These are phyloP conservation scores for Calephelis nemesis DNA, from an alignment of 1,140 invertebrate species.

Conservation along the genomic window DNA sequence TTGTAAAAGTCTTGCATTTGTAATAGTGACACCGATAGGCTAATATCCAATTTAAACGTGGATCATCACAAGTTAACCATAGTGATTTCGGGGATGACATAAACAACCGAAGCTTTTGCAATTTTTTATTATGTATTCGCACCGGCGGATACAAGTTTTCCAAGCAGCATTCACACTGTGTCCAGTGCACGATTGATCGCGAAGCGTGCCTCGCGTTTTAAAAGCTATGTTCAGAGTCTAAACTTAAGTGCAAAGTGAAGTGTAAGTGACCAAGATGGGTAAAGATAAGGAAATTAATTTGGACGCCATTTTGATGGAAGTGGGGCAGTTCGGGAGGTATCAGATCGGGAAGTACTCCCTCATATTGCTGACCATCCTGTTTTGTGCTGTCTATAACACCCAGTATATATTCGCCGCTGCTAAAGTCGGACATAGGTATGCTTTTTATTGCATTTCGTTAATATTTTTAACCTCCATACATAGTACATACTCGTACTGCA, in stretches of 20 bases:
- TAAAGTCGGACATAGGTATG: constrained; percentile 28
- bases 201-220: background rate
- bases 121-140: too few relatives aligned
- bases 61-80: too few relatives aligned
- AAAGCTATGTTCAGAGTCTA: background rate
- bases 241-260: background rate
- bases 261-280: background rate
- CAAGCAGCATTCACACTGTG: too few relatives aligned
- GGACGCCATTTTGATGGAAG: constrained; percentile 23
- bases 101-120: too few relatives aligned
- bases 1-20: too few relatives aligned
- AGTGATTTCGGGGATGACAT: too few relatives aligned
- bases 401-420: constrained; percentile 36
- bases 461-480: too few relatives aligned
- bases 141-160: too few relatives aligned
- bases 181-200: background rate
- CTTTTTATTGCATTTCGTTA: too few relatives aligned
- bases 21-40: too few relatives aligned
- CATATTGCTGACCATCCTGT: constrained; percentile 28
- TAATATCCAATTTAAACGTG: too few relatives aligned
- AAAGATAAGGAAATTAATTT: constrained; percentile 15
- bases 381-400: constrained; percentile 31
- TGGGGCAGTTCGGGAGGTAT: constrained; percentile 33
- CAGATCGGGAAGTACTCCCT: constrained; percentile 30
- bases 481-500: too few relatives aligned